A percentile compares a stretch with the other conserved stretches of the same genome.
These are phyloP conservation scores for Protophormia terraenovae DNA, from an alignment of 2,888 invertebrate species.

Conservation along the genomic window DNA sequence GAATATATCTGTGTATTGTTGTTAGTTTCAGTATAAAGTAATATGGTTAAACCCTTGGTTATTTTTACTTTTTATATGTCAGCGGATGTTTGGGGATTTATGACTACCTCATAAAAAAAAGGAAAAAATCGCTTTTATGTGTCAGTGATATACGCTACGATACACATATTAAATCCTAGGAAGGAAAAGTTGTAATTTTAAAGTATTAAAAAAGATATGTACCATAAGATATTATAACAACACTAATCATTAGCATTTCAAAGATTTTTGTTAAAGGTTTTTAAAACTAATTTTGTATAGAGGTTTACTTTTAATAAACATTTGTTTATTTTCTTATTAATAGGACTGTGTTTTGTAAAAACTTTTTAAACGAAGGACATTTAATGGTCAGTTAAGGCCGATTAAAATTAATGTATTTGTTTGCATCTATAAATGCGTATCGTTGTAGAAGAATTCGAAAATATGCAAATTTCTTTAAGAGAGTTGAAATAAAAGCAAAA, in stretches of 20 bases:
- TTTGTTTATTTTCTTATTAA: no score
- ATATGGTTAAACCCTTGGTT: neutral
- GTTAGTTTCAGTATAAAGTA: neutral
- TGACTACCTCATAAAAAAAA: neutral
- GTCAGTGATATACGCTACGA: neutral
- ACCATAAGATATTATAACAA: no score
- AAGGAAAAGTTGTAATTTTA: no score
- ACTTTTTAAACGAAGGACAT: neutral
- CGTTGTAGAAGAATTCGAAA: slow-evolving; percentile 16
- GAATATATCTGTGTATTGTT: neutral
- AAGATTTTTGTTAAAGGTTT: no score
- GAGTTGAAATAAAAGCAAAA: slow-evolving; percentile 1
- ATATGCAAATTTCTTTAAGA: slow-evolving; percentile 47
- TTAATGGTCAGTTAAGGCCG: neutral
- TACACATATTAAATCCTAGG: no score
- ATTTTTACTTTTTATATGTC: neutral
- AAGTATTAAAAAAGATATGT: no score
- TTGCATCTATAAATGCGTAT: neutral
- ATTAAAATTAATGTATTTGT: neutral
- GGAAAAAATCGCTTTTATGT: neutral
- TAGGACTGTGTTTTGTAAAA: no score
- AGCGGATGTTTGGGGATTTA: slow-evolving; percentile 18
- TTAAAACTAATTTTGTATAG: no score
- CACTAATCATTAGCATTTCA: no score
- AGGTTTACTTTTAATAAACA: no score